A percentile compares a stretch with the other conserved stretches of the same genome.
These are phyloP conservation scores for Carcharodon carcharias DNA, from an alignment of 2,797 vertebrate genomes.

Conservation along the genomic window DNA sequence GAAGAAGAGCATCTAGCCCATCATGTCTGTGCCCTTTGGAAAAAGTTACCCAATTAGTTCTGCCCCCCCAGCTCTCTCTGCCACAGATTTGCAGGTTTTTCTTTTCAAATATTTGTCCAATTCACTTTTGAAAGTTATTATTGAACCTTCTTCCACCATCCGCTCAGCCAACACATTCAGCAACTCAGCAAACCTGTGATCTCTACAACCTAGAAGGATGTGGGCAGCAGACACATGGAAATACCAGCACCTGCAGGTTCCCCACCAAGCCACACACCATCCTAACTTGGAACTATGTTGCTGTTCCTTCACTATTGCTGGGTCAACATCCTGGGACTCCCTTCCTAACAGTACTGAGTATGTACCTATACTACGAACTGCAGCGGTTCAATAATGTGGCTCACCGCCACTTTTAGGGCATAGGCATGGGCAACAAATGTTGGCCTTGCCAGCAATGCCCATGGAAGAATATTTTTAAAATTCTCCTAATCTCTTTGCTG, in stretches of 20 bases:
- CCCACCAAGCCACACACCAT: neutral
- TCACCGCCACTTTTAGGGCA: no score
- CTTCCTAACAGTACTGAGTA: neutral
- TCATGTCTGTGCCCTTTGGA: neutral
- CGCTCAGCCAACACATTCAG: neutral
- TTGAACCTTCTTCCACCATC: neutral
- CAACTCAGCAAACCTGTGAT: neutral
- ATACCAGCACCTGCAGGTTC: neutral
- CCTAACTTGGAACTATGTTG: neutral
- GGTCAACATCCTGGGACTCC: neutral
- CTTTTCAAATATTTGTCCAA: neutral
- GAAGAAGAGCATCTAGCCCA: neutral
- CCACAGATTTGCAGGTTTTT: neutral
- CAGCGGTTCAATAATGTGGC: neutral
- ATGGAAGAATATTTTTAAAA: no score
- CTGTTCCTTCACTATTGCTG: neutral
- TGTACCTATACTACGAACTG: neutral
- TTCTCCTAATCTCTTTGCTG: neutral
- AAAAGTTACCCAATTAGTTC: neutral
- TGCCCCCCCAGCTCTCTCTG: neutral
- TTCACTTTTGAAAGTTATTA: neutral
- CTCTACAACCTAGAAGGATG: neutral
- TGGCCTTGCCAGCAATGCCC: no score
- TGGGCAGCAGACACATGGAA: neutral
- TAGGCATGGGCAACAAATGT: no score